These are phyloP conservation scores for Ciconia boyciana DNA, from an alignment of 2,113 vertebrate genomes.

Conservation along the genomic window DNA sequence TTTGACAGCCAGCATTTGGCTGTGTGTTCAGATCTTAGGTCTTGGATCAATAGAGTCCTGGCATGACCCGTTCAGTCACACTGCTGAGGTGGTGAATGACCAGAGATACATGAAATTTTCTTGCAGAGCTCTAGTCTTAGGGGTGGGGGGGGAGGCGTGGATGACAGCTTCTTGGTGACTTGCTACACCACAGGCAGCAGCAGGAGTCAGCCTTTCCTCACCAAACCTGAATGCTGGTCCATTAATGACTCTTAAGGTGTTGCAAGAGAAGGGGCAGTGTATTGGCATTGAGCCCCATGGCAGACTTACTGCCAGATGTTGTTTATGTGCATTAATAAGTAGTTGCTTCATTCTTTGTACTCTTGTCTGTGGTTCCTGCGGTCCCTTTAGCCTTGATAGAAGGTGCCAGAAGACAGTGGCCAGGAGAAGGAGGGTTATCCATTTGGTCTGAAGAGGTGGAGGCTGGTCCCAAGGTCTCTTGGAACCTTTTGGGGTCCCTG, in stretches of 20 bases:
- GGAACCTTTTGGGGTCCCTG: neutral
- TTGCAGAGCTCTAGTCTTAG: neutral
- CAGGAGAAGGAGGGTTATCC: neutral
- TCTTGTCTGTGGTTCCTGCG: neutral
- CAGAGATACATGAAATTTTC: neutral
- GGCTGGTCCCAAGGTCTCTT: no score
- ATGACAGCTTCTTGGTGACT: neutral
- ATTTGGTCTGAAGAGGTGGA: neutral
- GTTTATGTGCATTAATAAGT: neutral
- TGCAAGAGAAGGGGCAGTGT: neutral
- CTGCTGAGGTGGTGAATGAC: neutral
- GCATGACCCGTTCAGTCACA: neutral
- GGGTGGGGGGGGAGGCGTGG: neutral
- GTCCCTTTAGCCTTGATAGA: neutral
- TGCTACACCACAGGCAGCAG: neutral
- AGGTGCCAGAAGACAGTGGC: neutral
- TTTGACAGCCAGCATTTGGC: neutral
- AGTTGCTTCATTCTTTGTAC: neutral
- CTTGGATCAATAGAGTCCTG: neutral
- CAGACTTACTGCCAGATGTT: neutral
- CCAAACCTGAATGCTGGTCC: neutral
- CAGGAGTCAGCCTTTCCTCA: neutral
- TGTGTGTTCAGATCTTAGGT: neutral
- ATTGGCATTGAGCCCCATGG: neutral
- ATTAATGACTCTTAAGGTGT: neutral